Evolutionary conservation across 2,113 vertebrate genomes (phyloP), one percentile per base, ranked within the genome.

Genomic region (Irena cyanogastra): DNA sequence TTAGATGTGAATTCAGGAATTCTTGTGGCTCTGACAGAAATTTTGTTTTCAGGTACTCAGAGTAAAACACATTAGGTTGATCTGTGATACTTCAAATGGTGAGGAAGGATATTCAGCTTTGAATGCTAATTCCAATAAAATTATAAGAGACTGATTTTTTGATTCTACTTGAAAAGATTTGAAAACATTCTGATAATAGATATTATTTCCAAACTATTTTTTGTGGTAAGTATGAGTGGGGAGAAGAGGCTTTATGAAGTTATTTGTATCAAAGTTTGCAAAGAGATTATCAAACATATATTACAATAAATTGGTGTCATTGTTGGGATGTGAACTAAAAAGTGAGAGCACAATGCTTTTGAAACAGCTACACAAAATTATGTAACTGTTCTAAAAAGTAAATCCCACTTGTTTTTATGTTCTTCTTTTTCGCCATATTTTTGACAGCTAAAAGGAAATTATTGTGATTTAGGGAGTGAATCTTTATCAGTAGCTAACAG

Each of bases 401-500:
- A 94, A 97, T 90, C 87, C 61, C 45, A 42, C 42, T 94, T 95
- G 95, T 71, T 87, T 82, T 77, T 59, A 79, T 96, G 87, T 90
- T 57, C 96, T 97, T 90, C 22, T 97, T 97, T 97, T 97, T 98
- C 84, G 69, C 31, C 27, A 30, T 96, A 97, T 93, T 97, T 85
- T 59, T 97, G 97, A 96, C 94, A 98, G 90, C 93, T 82, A 79
- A 95, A 89, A 94, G 89, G 85, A 97, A 97, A 97, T 98, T 97
- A 95, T 92, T 95, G 94, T 97, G 95, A 97, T 98, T 98, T 97
- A 97, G 90, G 56, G 87, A 97, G 90, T 87, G 95, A 97, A 97
- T 98, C 96, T 97, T 97, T 98, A 97, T 98, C 95, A 95, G 87
- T 95, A 90, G 93, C 87, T 97, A 97, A 96, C 96, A 97, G 90